Evolutionary conservation across 2,113 vertebrate species (phyloP), one percentile per base, ranked within the genome.

Genomic region (Indri indri): DNA sequence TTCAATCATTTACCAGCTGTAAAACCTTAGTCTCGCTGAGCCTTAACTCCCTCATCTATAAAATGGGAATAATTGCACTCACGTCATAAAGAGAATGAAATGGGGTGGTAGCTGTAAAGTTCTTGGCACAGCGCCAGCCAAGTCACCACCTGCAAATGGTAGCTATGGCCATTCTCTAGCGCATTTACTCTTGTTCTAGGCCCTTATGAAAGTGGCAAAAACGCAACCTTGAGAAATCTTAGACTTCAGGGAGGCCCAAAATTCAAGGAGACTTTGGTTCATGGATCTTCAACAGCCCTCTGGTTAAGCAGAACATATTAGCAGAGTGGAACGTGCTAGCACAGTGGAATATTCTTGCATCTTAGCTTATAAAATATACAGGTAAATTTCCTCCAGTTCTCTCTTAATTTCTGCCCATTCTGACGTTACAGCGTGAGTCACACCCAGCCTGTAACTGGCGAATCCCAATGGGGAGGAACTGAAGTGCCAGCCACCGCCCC

Each of bases 31-130:
- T n/a, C 32, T 86, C 89, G 42, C 57, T 27, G 23, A 71, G 17
- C 74, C 90, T 95, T 66, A 17, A 50, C n/a, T 94, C 94, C 37
- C 83, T 91, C 34, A 18, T 93, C 66, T 70, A n/a, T 93, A 81
- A 86, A 87, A 68, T 82, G 86, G 40, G 79, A 57, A 32, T 68
- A 20, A 54, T 18, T 40, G 37, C 2, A 27, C 12, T 42, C 81
- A 25, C 65, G 76, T 91, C 25, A 50, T n/a, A 37, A 57, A 79
- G 52, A 54, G 14, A 57, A 37, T 84, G 34, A 63, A 74, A 12
- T 71, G 47, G 73, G 61, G n/a, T 16, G 37, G 45, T 42, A 45
- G 25, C 37, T 20, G 1, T 61, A 42, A 88, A 68, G 3, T 42
- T 88, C 34, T 59, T 1, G 3, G 23, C 23, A 0, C 2, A 13